These are phyloP conservation scores for Garra rufa DNA, from an alignment of 2,113 vertebrate genomes.

Conservation along the genomic window DNA sequence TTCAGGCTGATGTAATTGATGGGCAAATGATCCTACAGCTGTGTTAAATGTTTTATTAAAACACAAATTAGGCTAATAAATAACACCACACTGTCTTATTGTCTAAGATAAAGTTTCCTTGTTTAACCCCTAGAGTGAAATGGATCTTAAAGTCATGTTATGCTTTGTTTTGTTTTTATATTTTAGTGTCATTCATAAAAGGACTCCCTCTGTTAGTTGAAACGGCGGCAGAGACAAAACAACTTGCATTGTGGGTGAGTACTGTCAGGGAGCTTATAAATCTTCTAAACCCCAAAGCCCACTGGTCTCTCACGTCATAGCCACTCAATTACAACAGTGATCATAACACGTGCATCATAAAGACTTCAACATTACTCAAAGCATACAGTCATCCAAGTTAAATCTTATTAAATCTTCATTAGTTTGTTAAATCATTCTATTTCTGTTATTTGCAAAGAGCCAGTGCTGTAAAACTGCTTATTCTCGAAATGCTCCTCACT, in stretches of 20 bases:
- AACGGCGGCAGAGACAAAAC: not conserved
- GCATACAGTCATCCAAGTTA: slow-evolving; percentile 6
- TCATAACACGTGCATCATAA: not conserved
- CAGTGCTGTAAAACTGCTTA: not conserved
- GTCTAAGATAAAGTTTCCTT: not conserved
- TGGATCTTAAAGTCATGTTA: not conserved
- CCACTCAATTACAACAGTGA: slow-evolving; percentile 15
- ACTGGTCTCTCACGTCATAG: not conserved
- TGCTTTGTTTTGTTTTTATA: not conserved
- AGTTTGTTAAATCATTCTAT: slow-evolving; percentile 4
- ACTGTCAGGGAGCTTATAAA: slow-evolving; percentile 17
- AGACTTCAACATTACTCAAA: slow-evolving; percentile 1
- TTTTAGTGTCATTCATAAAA: not conserved
- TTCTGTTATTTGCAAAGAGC: slow-evolving; percentile 1
- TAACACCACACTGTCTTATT: not conserved
- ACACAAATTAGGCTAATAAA: not conserved
- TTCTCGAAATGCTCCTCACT: not conserved
- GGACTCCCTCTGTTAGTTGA: slow-evolving; percentile 18
- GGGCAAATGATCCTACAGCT: not conserved
- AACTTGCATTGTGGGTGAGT: not conserved
- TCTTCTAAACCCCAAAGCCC: not conserved
- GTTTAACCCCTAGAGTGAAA: not conserved
- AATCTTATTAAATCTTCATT: not conserved
- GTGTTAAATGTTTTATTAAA: not conserved
- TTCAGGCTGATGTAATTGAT: not conserved